phyloP scores from a whole-genome alignment of 2,113 vertebrate genomes.

The Chlorocebus sabaeus region DNA sequence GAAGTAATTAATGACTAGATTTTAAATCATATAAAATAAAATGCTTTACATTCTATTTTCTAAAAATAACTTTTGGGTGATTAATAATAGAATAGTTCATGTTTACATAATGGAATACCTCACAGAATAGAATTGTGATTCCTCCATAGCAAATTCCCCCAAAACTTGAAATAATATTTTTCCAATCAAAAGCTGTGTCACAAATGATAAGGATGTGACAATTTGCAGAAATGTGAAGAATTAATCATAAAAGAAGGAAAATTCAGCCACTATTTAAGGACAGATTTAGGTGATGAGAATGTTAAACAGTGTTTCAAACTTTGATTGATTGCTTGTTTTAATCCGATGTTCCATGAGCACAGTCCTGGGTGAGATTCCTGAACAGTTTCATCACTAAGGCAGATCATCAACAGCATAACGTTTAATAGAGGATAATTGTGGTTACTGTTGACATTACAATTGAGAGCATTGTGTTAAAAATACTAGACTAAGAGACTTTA shows the following conservation, averaged over 20 bases:
- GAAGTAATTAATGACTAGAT: not conserved
- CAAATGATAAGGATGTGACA: not conserved
- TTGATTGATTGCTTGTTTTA: not conserved
- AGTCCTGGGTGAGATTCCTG: not conserved
- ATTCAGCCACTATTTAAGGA: not conserved
- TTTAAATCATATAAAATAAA: slow-evolving; percentile 1
- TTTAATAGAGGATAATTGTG: too few relatives aligned
- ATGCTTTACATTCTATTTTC: not conserved
- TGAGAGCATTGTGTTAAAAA: not conserved
- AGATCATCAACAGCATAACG: not conserved
- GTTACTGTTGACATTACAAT: not conserved
- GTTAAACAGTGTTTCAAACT: not conserved
- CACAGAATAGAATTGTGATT: not conserved
- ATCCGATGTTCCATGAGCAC: fast-evolving
- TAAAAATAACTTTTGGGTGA: not conserved
- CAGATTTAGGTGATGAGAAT: not conserved
- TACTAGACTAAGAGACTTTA: not conserved
- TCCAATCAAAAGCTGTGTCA: not conserved
- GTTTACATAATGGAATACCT: not conserved
- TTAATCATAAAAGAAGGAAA: not conserved
- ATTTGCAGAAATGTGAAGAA: not conserved
- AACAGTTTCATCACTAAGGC: not conserved
- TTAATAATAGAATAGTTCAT: not conserved
- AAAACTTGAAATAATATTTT: not conserved
- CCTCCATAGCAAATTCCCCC: not conserved